Evolutionary conservation across 2,888 invertebrate species (phyloP).

Genomic region (Cyclophora punctaria): DNA sequence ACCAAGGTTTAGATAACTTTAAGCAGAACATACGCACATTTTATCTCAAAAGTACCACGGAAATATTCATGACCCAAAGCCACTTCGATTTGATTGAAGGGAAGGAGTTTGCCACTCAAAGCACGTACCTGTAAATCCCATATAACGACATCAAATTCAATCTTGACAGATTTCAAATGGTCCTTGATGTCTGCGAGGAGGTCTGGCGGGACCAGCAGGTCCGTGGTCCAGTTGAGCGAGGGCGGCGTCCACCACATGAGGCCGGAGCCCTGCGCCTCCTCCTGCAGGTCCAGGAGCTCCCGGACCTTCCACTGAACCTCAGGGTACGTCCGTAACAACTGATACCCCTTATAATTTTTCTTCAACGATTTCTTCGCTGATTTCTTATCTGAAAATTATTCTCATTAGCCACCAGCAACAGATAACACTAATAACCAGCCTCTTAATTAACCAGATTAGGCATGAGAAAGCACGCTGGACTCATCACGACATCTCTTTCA

Average conservation of each 20-base stretch:
- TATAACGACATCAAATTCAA: slow-evolving; percentile 79
- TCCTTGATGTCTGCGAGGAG: slow-evolving; percentile 75
- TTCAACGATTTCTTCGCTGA: slow-evolving; percentile 51
- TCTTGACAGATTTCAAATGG: slow-evolving; percentile 75
- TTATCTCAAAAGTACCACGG: too few species aligned
- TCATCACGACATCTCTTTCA: slow-evolving; percentile 4
- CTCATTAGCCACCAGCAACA: slow-evolving; percentile 9
- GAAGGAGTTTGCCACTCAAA: too few species aligned
- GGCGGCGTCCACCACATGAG: slow-evolving; percentile 71
- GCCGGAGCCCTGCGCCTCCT: slow-evolving; percentile 66
- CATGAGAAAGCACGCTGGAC: slow-evolving; percentile 7
- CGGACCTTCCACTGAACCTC: slow-evolving; percentile 61
- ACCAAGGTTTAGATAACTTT: too few species aligned
- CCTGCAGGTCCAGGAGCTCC: slow-evolving; percentile 60
- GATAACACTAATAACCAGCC: slow-evolving; percentile 7
- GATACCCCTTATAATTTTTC: slow-evolving; percentile 74
- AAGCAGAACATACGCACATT: too few species aligned
- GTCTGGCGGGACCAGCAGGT: slow-evolving; percentile 83
- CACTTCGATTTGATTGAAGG: too few species aligned
- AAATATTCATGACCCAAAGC: too few species aligned
- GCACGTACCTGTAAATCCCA: slow-evolving; percentile 79
- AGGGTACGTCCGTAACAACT: slow-evolving; percentile 62
- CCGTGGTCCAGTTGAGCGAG: slow-evolving; percentile 74
- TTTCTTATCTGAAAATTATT: slow-evolving; percentile 37
- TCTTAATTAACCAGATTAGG: slow-evolving; percentile 12